Evolutionary conservation across 1,140 invertebrate species (phyloP), one percentile per base, ranked within the genome.

Genomic region (Nasonia vitripennis): DNA sequence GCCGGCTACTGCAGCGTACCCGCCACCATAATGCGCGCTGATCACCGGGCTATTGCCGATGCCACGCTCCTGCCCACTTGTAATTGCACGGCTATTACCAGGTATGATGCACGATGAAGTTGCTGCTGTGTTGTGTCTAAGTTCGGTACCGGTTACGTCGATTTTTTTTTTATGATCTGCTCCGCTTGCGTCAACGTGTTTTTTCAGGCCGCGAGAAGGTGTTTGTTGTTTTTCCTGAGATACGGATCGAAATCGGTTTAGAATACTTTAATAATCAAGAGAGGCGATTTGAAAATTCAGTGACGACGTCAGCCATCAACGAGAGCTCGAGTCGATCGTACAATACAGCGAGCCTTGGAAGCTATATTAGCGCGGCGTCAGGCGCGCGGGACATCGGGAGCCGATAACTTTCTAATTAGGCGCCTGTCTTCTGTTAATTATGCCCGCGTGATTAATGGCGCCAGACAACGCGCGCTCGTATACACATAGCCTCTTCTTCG

Each of bases 391-490:
- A 86, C 88, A 89, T 87, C 86, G 83, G 81, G 45, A 86, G 79
- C 87, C 55, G 87, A 89, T 89, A 89, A 89, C 87, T 89, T 88
- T 89, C 87, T 88, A 89, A 89, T 89, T 89, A 89, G 88, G 87
- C 87, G 86, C 80, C 84, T 89, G 88, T 87, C 87, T 85, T 78
- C 85, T 83, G 88, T 88, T 89, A 90, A 90, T 90, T 90, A 90
- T 89, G 85, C 86, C 45, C 68, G 85, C 55, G 87, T 89, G 89
- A 90, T 90, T 89, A 89, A 88, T 90, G 87, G 86, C 87, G 88
- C 87, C 86, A 81, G 87, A 20, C 23, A 17, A 34, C 51, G 34
- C 20, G 27, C 67, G 17, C 34, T 31, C 20, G 34, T 79, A 27
- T 62, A 77, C 20, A 78, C 14, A 78, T 41, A 74, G 73, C 37